phyloP scores from a whole-genome alignment of 1,140 invertebrate genomes.

The Drosophila parvula region DNA sequence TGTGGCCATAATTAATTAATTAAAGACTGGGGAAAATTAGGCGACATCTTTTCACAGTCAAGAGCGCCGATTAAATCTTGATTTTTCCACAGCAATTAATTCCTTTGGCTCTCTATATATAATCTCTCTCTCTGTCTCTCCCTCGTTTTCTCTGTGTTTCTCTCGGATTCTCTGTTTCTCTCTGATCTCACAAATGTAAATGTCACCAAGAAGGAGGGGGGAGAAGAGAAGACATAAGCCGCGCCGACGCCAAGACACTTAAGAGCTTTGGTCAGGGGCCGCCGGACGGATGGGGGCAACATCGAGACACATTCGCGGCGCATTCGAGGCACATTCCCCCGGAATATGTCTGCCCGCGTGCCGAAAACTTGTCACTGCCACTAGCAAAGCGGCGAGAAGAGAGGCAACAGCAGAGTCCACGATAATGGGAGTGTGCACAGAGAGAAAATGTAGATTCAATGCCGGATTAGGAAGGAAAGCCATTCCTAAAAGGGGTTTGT shows the following conservation, averaged over 20 bases:
- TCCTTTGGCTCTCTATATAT: conserved; percentile 18
- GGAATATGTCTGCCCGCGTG: conserved; percentile 82
- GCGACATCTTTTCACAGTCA: conserved; percentile 77
- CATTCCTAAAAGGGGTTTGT: background rate
- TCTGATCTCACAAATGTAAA: conserved; percentile 74
- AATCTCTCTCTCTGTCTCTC: background rate
- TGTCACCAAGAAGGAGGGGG: conserved; percentile 42
- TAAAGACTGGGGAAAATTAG: conserved; percentile 70
- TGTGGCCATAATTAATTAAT: conserved; percentile 73
- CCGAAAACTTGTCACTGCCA: conserved; percentile 80
- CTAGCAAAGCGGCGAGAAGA: conserved; percentile 7
- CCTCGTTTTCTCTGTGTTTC: conserved; percentile 14
- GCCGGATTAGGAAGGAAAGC: background rate
- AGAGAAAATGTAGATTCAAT: background rate
- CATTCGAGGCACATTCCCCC: conserved; percentile 59
- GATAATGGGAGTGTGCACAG: conserved; percentile 8
- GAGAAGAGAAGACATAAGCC: conserved; percentile 64
- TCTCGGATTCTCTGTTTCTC: conserved; percentile 31
- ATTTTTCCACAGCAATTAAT: conserved; percentile 79
- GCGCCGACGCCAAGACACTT: conserved; percentile 79
- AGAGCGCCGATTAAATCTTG: conserved; percentile 57
- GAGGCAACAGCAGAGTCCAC: conserved; percentile 11
- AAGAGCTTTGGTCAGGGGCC: conserved; percentile 72
- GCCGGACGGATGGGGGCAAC: conserved; percentile 18
- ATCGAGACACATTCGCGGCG: conserved; percentile 25